Percentiles rank a stretch among this genome's conserved stretches.
phyloP scores from a whole-genome alignment of 2,797 vertebrate species.

The Cuniculus paca region DNA sequence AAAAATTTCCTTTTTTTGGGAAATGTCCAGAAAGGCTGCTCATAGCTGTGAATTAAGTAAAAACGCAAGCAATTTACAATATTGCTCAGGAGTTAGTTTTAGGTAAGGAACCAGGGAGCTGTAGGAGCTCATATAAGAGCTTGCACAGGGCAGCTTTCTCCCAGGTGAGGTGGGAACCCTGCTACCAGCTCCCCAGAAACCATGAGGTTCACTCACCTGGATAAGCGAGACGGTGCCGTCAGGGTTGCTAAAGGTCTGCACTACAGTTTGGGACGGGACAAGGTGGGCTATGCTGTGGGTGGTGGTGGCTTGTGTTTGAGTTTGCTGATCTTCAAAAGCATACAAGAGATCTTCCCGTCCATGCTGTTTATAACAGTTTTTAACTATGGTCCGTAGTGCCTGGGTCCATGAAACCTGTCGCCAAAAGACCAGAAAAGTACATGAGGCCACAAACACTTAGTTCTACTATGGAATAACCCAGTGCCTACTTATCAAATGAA shows the following conservation, averaged over 20 bases:
- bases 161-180: background rate
- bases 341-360: conserved; percentile 98
- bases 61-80: conserved; percentile 54
- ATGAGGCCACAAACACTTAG: conserved; percentile 48
- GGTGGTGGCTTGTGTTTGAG: conserved; percentile 92
- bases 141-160: background rate
- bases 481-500: conserved; percentile 23
- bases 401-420: conserved; percentile 98
- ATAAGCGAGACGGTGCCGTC: conserved; percentile 99
- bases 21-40: conserved; percentile 49
- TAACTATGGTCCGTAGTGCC: conserved; percentile 97
- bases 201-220: conserved; percentile 91
- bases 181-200: background rate
- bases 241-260: conserved; percentile 99
- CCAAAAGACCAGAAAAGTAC: background rate
- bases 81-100: background rate
- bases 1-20: background rate
- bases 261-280: conserved; percentile 97
- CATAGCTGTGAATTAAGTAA: conserved; percentile 32
- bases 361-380: conserved; percentile 99
- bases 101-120: background rate
- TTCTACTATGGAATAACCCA: background rate
- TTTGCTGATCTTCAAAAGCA: conserved; percentile 97
- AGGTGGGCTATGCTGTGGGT: conserved; percentile 97
- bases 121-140: background rate